Conservation (phyloP, 2,888 invertebrate species). For the Rhamnusium bicolor region DNA sequence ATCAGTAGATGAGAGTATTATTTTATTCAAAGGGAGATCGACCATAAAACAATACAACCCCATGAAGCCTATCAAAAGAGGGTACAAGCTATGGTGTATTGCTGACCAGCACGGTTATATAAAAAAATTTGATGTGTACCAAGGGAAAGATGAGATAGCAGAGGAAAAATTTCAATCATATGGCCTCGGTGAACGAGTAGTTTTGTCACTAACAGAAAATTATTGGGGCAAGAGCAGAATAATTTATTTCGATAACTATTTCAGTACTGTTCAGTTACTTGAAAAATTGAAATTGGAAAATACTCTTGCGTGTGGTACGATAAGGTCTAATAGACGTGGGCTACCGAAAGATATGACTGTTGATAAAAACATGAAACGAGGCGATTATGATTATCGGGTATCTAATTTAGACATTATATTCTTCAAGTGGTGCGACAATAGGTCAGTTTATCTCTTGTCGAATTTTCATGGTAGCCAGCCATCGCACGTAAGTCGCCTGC, state of each 20-base stretch:
- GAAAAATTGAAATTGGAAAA: no score
- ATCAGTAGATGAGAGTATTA: conserved; percentile 21
- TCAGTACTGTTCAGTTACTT: background rate
- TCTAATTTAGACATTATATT: background rate
- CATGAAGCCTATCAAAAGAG: no score
- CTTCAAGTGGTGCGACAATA: no score
- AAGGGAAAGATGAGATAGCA: conserved; percentile 5
- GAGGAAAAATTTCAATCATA: background rate
- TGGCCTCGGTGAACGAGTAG: background rate
- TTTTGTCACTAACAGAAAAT: background rate
- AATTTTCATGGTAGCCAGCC: background rate
- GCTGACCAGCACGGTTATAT: no score
- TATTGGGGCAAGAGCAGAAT: background rate
- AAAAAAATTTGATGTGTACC: conserved; percentile 1
- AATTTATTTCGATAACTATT: background rate
- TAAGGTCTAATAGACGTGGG: background rate
- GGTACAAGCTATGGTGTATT: no score
- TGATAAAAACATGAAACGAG: no score
- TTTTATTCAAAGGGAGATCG: no score
- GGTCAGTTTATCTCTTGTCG: no score
- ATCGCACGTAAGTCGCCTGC: no score
- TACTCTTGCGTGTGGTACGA: background rate
- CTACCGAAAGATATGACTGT: background rate
- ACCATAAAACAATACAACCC: no score
- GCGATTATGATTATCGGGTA: background rate